A percentile compares a stretch with the other conserved stretches of the same genome.
Evolutionary conservation across 2,888 invertebrate species (phyloP).

Genomic region (Drosophila seclusa): DNA sequence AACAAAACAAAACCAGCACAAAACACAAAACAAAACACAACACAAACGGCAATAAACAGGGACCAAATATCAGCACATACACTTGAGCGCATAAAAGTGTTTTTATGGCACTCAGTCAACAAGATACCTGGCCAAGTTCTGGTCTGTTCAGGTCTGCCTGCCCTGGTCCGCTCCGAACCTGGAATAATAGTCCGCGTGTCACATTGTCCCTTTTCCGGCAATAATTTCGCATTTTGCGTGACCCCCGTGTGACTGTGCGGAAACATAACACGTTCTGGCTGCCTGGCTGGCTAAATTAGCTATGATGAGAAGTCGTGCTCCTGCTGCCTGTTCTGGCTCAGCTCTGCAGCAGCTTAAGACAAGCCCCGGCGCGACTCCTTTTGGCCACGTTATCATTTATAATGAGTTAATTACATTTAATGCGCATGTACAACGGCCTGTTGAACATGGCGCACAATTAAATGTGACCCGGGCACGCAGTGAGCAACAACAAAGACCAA

Average conservation of each 20-base stretch:
- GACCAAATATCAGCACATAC: constrained; percentile 56
- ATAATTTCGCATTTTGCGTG: constrained; percentile 74
- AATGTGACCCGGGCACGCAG: constrained; percentile 74
- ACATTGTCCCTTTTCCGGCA: constrained; percentile 72
- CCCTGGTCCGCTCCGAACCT: constrained; percentile 33
- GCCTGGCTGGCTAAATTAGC: constrained; percentile 63
- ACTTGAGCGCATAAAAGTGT: constrained; percentile 69
- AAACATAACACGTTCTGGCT: constrained; percentile 60
- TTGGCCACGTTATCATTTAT: constrained; percentile 79
- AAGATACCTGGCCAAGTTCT: constrained; percentile 29
- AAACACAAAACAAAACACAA: constrained; percentile 17
- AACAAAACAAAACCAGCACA: constrained; percentile 13
- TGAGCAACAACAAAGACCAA: constrained; percentile 37
- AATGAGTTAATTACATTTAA: constrained; percentile 81
- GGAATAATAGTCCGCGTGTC: constrained; percentile 71
- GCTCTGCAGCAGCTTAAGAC: constrained; percentile 64
- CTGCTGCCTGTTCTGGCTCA: constrained; percentile 19
- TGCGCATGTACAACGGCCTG: constrained; percentile 80
- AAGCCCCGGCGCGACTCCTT: constrained; percentile 48
- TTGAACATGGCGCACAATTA: constrained; percentile 77
- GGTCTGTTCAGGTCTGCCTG: neutral
- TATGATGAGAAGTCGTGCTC: constrained; percentile 60
- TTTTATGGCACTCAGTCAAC: constrained; percentile 46
- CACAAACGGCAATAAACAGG: constrained; percentile 24
- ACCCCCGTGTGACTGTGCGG: constrained; percentile 55